These are phyloP conservation scores for Eulemur mongoz DNA, from an alignment of 2,797 vertebrate species.

Conservation along the genomic window DNA sequence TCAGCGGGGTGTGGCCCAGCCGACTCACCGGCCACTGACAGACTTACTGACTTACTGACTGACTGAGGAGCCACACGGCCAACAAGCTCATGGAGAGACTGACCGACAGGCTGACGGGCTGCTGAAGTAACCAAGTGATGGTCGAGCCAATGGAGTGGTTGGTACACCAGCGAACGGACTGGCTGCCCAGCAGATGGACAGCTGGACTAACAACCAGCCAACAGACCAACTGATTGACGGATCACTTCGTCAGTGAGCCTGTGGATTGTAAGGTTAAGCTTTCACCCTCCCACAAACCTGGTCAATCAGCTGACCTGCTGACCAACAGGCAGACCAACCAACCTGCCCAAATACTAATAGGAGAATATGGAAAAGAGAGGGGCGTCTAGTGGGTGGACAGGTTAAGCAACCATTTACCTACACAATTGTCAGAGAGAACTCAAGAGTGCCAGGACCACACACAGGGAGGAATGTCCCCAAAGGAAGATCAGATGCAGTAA, in stretches of 20 bases:
- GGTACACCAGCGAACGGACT: background rate
- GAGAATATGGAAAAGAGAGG: background rate
- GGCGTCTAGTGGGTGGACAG: too few species aligned
- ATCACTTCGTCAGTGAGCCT: background rate
- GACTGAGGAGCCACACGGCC: background rate
- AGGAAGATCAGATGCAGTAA: background rate
- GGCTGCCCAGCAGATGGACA: background rate
- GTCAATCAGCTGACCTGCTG: background rate
- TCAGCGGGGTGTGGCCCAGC: background rate
- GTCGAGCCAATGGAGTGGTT: background rate
- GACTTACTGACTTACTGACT: slow-evolving; percentile 5
- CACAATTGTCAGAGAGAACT: background rate
- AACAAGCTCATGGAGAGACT: slow-evolving; percentile 16
- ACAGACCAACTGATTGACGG: background rate
- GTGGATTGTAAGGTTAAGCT: background rate
- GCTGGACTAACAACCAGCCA: background rate
- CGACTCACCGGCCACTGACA: slow-evolving; percentile 28
- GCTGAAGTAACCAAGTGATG: background rate
- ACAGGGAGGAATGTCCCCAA: background rate
- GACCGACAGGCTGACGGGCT: background rate
- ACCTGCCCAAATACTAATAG: background rate
- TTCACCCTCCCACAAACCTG: background rate
- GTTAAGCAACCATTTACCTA: background rate
- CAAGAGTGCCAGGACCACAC: background rate
- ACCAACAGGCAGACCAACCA: background rate